Percentiles rank a stretch among this genome's conserved stretches.
phyloP scores from a whole-genome alignment of 2,797 vertebrate genomes.

The Zonotrichia albicollis region DNA sequence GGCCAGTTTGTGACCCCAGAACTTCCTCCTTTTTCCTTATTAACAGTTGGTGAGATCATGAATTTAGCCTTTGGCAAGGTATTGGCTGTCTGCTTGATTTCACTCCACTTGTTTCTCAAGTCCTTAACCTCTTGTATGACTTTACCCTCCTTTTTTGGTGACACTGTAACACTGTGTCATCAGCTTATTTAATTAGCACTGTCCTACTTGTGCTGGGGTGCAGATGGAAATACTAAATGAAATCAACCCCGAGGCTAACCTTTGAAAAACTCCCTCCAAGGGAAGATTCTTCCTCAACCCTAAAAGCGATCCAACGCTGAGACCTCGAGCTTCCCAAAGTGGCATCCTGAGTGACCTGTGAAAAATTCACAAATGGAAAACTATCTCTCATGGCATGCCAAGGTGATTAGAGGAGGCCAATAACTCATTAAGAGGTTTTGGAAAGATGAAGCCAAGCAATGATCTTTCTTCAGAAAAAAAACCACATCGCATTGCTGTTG shows the following conservation, averaged over 20 bases:
- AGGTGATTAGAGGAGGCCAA: not conserved
- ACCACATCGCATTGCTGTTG: not conserved
- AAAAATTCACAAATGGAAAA: not conserved
- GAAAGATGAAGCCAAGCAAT: not conserved
- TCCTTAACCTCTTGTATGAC: not conserved
- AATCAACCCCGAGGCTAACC: not conserved
- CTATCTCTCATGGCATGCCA: not conserved
- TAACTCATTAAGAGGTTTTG: not conserved
- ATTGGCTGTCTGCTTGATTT: not conserved
- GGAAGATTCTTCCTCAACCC: not conserved
- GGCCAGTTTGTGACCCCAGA: not conserved
- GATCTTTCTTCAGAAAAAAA: not conserved
- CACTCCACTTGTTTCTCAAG: not conserved
- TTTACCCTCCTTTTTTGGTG: not conserved
- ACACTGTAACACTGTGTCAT: not conserved
- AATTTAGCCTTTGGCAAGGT: not conserved
- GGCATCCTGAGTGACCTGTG: not conserved
- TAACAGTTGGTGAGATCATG: not conserved
- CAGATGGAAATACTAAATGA: conserved; percentile 6
- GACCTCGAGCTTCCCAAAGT: not conserved
- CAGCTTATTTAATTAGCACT: not conserved
- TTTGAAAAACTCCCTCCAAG: not conserved
- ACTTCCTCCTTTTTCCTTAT: not conserved
- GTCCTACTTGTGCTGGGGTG: not conserved
- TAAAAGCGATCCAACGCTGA: not conserved